phyloP scores from a whole-genome alignment of 2,113 vertebrate species.

The Megaleporinus macrocephalus region DNA sequence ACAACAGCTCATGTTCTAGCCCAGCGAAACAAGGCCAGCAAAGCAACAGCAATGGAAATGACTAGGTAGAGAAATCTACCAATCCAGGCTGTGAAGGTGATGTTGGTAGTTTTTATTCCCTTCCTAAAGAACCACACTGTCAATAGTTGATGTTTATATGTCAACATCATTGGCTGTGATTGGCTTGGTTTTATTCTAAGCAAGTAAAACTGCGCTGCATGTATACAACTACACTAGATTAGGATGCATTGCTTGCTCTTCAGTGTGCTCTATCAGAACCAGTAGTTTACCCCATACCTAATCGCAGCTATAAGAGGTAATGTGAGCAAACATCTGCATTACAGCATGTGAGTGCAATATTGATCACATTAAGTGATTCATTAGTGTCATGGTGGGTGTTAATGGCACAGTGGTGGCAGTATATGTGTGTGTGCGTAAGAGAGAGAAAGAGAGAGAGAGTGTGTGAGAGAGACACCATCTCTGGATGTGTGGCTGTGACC shows the following conservation, averaged over 20 bases:
- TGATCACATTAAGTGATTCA: constrained; percentile 45
- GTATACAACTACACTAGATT: background rate
- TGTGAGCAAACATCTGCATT: constrained; percentile 19
- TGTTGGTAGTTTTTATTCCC: too few species aligned
- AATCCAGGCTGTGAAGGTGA: too few species aligned
- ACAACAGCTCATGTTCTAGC: too few species aligned
- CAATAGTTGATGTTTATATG: too few species aligned
- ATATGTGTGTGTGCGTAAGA: constrained; percentile 16
- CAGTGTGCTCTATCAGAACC: background rate
- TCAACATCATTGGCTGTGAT: too few species aligned
- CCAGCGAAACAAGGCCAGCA: too few species aligned
- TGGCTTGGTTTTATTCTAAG: too few species aligned
- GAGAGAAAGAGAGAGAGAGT: constrained; percentile 51
- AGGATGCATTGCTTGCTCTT: background rate
- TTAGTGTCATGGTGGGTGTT: constrained; percentile 28
- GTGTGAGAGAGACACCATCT: constrained; percentile 66
- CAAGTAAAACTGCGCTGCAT: too few species aligned
- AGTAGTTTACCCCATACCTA: background rate
- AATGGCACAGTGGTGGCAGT: background rate
- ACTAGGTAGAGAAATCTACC: too few species aligned
- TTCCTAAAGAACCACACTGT: too few species aligned
- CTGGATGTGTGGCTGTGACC: constrained; percentile 51
- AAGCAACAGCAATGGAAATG: too few species aligned
- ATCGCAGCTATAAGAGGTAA: constrained; percentile 12
- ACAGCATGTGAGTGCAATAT: constrained; percentile 7